Conservation (phyloP, 2,113 vertebrate genomes). For the Tachysurus fulvidraco region DNA sequence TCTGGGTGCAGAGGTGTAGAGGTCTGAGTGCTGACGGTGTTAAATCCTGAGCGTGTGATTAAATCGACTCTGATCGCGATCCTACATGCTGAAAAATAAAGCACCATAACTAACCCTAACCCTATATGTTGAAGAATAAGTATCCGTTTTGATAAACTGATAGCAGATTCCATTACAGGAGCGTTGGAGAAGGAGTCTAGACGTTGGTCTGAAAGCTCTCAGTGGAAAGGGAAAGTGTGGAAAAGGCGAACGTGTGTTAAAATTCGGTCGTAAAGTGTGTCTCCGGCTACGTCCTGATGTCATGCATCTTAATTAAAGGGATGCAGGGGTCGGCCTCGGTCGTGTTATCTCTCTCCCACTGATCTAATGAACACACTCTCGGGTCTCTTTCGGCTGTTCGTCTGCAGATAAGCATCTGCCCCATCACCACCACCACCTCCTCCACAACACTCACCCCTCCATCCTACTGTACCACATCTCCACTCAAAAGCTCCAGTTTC, state of each 20-base stretch:
- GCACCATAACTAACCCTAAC: too few relatives aligned
- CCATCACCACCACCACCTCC: not conserved
- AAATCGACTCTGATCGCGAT: not conserved
- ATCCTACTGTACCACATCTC: constrained; percentile 19
- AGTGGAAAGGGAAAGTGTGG: not conserved
- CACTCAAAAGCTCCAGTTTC: constrained; percentile 60
- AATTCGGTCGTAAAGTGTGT: constrained; percentile 56
- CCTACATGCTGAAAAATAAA: not conserved
- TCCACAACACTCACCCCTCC: not conserved
- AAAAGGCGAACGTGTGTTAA: constrained; percentile 45
- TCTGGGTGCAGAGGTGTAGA: too few relatives aligned
- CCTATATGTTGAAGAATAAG: not conserved
- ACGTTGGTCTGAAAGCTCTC: constrained; percentile 30
- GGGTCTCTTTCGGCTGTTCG: constrained; percentile 55
- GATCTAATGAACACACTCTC: constrained; percentile 60
- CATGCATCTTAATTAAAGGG: constrained; percentile 64
- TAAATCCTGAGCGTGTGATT: not conserved
- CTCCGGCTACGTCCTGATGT: constrained; percentile 56
- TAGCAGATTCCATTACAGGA: not conserved
- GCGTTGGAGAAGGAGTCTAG: not conserved
- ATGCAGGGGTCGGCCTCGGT: constrained; percentile 54
- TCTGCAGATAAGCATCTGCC: constrained; percentile 53
- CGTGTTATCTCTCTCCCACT: constrained; percentile 47
- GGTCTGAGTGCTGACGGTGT: too few relatives aligned
- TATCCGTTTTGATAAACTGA: not conserved